These are phyloP conservation scores for Plecturocebus donacophilus DNA, from an alignment of 2,113 vertebrate species.

Conservation along the genomic window DNA sequence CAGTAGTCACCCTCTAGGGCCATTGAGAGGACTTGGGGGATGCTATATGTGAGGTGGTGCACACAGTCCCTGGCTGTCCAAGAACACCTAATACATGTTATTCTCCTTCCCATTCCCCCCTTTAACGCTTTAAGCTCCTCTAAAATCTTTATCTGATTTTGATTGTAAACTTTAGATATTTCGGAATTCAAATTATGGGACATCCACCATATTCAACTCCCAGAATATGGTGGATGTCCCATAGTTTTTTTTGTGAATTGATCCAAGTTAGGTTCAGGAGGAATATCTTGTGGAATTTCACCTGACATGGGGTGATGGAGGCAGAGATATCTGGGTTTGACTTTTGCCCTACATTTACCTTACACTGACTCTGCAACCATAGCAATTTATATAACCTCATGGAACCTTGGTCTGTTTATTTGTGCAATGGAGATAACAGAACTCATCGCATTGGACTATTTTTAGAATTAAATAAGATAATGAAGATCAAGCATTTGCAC, in stretches of 20 bases:
- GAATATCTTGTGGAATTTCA: neutral
- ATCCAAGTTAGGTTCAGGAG: neutral
- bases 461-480: neutral
- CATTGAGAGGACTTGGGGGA: accelerated
- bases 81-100: too few relatives aligned
- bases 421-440: neutral
- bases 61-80: neutral
- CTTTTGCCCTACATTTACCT: neutral
- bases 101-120: too few relatives aligned
- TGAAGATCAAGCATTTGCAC: neutral
- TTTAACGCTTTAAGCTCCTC: neutral
- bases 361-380: neutral
- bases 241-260: neutral
- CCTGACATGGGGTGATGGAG: neutral
- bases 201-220: neutral
- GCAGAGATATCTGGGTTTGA: neutral
- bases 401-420: neutral
- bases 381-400: neutral
- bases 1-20: neutral
- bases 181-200: neutral
- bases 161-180: neutral
- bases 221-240: neutral
- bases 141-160: neutral
- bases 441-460: neutral
- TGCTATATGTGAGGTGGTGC: neutral